Conservation (phyloP, 1,140 invertebrate species). For the Aphis gossypii region DNA sequence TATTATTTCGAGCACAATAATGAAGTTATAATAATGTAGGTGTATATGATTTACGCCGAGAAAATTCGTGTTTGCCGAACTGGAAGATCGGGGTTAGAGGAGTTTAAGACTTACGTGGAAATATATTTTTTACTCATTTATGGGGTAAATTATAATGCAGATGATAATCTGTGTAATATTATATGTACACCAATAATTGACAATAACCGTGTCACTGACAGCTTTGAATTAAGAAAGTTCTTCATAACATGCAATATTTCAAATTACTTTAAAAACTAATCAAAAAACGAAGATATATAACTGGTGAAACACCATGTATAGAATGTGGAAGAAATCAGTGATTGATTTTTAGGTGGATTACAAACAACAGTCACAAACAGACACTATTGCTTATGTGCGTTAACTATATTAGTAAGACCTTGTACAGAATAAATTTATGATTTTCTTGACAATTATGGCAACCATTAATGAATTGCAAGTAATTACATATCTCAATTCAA, state of each 20-base stretch:
- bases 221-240: not conserved
- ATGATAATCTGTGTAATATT: not conserved
- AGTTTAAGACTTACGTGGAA: not conserved
- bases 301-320: not conserved
- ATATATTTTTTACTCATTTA: not conserved
- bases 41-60: not conserved
- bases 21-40: too few relatives aligned
- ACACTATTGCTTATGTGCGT: not conserved
- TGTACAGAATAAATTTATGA: not conserved
- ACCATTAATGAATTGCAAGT: not conserved
- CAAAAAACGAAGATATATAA: not conserved
- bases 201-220: not conserved
- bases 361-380: not conserved
- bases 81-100: not conserved
- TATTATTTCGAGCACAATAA: not conserved
- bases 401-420: not conserved
- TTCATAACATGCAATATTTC: slow-evolving; percentile 12
- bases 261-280: not conserved
- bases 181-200: not conserved
- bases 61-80: not conserved
- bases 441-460: not conserved
- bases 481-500: not conserved
- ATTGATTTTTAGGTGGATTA: not conserved
- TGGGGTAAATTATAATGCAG: not conserved
- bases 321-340: not conserved